phyloP scores from a whole-genome alignment of 1,140 invertebrate species.

The Piezodorus guildinii region DNA sequence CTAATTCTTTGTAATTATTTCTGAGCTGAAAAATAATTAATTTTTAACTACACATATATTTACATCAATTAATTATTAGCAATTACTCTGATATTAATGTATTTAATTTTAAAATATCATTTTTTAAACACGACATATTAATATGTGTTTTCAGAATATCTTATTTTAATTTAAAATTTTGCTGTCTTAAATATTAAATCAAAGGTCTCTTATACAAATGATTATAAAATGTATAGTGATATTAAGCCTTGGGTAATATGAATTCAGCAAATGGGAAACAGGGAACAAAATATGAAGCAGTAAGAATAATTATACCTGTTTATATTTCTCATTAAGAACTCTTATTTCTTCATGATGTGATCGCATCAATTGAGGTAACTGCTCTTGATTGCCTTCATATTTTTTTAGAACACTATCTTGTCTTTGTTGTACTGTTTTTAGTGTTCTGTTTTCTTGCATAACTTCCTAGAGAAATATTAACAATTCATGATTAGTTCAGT shows the following conservation, averaged over 20 bases:
- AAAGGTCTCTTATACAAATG: no score
- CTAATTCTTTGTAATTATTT: slow-evolving; percentile 21
- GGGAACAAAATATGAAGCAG: no score
- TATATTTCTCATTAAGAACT: slow-evolving; percentile 53
- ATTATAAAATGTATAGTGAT: no score
- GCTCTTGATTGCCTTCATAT: slow-evolving; percentile 32
- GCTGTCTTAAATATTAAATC: no score
- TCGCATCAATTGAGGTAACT: slow-evolving; percentile 34
- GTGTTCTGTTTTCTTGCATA: slow-evolving; percentile 56
- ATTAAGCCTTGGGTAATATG: no score
- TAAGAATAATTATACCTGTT: slow-evolving; percentile 31
- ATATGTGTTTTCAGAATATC: no score
- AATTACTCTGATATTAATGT: no score
- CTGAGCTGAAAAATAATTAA: slow-evolving; percentile 33
- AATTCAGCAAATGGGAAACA: no score
- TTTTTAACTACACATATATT: slow-evolving; percentile 50
- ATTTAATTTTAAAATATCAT: no score
- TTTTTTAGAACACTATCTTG: slow-evolving; percentile 58
- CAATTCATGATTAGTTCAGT: no score
- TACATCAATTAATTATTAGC: slow-evolving; percentile 36
- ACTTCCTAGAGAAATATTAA: slow-evolving; percentile 42
- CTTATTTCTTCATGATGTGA: slow-evolving; percentile 65
- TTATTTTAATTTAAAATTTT: no score
- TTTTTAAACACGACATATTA: no score
- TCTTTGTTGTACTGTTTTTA: slow-evolving; percentile 59